These are phyloP conservation scores for Tuta absoluta DNA, from an alignment of 2,888 invertebrate species.

Conservation along the genomic window DNA sequence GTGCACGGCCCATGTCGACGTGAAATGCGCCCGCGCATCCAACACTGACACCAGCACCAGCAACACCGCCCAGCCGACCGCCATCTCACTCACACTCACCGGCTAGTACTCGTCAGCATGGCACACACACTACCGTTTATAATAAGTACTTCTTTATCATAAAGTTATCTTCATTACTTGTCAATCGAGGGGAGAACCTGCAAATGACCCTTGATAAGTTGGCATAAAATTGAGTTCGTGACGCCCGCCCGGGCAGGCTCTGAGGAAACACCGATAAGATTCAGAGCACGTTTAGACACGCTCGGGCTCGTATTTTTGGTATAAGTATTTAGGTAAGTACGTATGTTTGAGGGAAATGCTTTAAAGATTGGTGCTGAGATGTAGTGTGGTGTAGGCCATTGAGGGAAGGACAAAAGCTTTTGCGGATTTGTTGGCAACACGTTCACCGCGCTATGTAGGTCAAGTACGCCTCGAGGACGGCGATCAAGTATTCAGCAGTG, in stretches of 20 bases:
- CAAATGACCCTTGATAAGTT: constrained; percentile 25
- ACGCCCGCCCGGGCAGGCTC: constrained; percentile 3
- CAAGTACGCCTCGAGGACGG: constrained; percentile 70
- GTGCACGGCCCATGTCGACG: constrained; percentile 93
- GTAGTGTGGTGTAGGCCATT: constrained; percentile 5
- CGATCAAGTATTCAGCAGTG: constrained; percentile 45
- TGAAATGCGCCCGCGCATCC: constrained; percentile 80
- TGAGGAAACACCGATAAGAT: constrained; percentile 28
- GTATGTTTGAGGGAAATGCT: not conserved
- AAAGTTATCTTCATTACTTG: constrained; percentile 32
- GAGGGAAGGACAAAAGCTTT: constrained; percentile 13
- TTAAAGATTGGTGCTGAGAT: constrained; percentile 9
- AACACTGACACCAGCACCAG: constrained; percentile 55
- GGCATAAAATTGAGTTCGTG: constrained; percentile 19
- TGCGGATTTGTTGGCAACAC: constrained; percentile 54
- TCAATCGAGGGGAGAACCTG: constrained; percentile 26
- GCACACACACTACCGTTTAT: constrained; percentile 54
- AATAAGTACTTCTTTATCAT: constrained; percentile 34
- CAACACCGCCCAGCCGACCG: constrained; percentile 69
- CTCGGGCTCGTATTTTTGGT: constrained; percentile 13
- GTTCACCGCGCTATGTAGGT: constrained; percentile 59
- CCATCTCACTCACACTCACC: constrained; percentile 69
- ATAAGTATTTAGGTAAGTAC: not conserved
- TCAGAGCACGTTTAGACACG: constrained; percentile 16
- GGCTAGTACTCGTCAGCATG: constrained; percentile 78